phyloP scores from a whole-genome alignment of 2,888 invertebrate genomes.

The Latrodectus elegans region DNA sequence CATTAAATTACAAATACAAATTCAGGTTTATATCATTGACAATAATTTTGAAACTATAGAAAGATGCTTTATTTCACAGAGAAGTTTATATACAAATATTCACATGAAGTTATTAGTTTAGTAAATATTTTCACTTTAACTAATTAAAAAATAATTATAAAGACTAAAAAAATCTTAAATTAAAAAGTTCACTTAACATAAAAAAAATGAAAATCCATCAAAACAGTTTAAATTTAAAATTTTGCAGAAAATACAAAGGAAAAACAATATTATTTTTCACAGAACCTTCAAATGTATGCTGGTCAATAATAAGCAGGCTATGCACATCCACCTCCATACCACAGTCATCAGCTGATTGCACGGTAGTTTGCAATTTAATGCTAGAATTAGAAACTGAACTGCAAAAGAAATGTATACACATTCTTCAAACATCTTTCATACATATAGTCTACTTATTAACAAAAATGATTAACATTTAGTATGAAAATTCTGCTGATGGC shows the following conservation, averaged over 20 bases:
- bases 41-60: too few species aligned
- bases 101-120: too few species aligned
- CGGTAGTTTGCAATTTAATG: constrained; percentile 73
- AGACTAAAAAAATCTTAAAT: too few species aligned
- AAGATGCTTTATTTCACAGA: too few species aligned
- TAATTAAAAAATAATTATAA: too few species aligned
- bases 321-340: constrained; percentile 93
- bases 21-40: too few species aligned
- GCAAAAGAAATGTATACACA: background rate
- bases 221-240: background rate
- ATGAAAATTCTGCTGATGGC: background rate
- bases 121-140: too few species aligned
- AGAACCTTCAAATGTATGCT: constrained; percentile 92
- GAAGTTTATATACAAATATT: too few species aligned
- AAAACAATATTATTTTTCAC: constrained; percentile 44
- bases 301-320: constrained; percentile 92
- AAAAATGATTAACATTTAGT: background rate
- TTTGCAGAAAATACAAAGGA: background rate
- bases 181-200: too few species aligned
- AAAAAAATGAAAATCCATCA: too few species aligned
- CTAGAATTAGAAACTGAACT: constrained; percentile 78
- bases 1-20: too few species aligned
- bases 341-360: constrained; percentile 75
- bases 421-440: background rate
- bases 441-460: too few species aligned